Evolutionary conservation across 2,797 vertebrate genomes (phyloP).

Genomic region (Dermochelys coriacea): DNA sequence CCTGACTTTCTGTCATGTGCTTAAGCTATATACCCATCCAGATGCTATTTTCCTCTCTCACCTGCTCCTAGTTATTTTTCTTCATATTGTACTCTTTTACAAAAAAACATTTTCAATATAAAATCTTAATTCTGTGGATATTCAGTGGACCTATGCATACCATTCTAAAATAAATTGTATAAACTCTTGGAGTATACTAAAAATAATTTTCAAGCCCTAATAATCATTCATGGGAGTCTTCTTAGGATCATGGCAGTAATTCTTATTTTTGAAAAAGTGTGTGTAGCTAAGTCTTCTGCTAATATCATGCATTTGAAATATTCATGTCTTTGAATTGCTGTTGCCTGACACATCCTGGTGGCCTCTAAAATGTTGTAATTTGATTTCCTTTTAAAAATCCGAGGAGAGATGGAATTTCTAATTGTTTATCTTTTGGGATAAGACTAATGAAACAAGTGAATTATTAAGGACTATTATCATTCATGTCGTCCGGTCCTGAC

Average conservation of each 20-base stretch:
- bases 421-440: conserved; percentile 42
- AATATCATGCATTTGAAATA: background rate
- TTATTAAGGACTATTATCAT: conserved; percentile 44
- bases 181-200: background rate
- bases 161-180: background rate
- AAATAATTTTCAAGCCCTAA: background rate
- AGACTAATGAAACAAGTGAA: conserved; percentile 49
- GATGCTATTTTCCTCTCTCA: background rate
- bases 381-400: conserved; percentile 38
- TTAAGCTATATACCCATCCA: background rate
- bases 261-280: background rate
- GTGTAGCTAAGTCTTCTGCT: background rate
- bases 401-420: conserved; percentile 6
- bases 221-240: background rate
- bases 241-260: background rate
- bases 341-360: conserved; percentile 19
- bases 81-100: background rate
- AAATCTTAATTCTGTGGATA: background rate
- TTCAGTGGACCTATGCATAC: background rate
- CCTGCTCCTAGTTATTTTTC: background rate
- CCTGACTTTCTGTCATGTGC: background rate
- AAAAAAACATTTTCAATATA: too few species aligned
- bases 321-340: background rate
- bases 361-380: conserved; percentile 9
- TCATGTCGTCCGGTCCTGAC: conserved; percentile 23